These are phyloP conservation scores for Hafferia zeledoni DNA, from an alignment of 2,797 vertebrate species.

Conservation along the genomic window DNA sequence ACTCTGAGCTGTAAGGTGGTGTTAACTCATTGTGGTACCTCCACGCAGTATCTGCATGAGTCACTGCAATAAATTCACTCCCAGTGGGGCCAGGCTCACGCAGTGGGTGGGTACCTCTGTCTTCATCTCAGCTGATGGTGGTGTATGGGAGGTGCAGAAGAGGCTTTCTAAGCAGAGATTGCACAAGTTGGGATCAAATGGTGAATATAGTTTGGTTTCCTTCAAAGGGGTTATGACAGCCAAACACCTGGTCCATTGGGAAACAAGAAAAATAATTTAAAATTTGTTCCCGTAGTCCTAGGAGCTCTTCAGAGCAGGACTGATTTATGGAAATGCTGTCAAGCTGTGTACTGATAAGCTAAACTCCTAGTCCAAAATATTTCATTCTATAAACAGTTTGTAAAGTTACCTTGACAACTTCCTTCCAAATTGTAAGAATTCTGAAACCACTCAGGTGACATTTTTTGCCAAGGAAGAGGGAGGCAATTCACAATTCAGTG, in stretches of 20 bases:
- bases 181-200: neutral
- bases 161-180: neutral
- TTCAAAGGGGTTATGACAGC: neutral
- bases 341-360: neutral
- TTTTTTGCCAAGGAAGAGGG: neutral
- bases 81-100: neutral
- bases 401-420: neutral
- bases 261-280: neutral
- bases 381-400: neutral
- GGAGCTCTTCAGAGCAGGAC: neutral
- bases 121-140: neutral
- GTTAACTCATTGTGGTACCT: neutral
- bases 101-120: neutral
- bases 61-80: neutral
- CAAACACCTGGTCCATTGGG: neutral
- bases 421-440: neutral
- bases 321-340: neutral
- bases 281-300: neutral
- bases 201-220: neutral
- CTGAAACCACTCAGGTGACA: neutral
- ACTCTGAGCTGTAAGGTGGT: neutral
- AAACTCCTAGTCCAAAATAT: neutral
- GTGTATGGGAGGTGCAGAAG: neutral
- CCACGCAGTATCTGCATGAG: neutral
- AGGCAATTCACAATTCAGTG: neutral